Conservation (phyloP, 1,140 invertebrate species). For the Musca vetustissima region DNA sequence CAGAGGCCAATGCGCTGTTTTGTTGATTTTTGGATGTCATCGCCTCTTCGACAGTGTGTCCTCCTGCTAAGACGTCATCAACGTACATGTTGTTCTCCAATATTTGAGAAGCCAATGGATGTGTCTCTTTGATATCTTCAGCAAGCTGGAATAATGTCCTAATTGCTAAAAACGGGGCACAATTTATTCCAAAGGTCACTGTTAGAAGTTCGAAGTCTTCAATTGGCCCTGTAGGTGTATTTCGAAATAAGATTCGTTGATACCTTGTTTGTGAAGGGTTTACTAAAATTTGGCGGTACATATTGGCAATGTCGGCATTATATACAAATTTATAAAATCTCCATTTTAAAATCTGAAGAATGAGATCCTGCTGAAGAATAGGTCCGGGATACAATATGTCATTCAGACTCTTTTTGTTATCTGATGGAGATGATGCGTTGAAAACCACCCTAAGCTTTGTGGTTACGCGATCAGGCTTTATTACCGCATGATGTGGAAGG, state of each 20-base stretch:
- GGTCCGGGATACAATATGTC: slow-evolving; percentile 28
- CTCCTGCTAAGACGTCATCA: too few species aligned
- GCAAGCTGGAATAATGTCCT: too few species aligned
- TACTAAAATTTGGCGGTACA: too few species aligned
- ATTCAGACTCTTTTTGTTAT: slow-evolving; percentile 32
- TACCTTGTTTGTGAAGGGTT: too few species aligned
- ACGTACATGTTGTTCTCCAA: too few species aligned
- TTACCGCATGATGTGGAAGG: slow-evolving; percentile 44
- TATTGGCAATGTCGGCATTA: background rate
- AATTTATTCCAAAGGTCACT: background rate
- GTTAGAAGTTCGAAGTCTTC: slow-evolving; percentile 4
- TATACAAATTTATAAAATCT: slow-evolving; percentile 33
- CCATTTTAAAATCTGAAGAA: slow-evolving; percentile 4
- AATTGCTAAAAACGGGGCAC: background rate
- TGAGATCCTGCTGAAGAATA: slow-evolving; percentile 21
- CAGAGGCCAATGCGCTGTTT: too few species aligned
- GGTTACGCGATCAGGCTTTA: slow-evolving; percentile 28
- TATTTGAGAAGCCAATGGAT: too few species aligned
- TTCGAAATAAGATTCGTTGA: slow-evolving; percentile 42
- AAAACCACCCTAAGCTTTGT: slow-evolving; percentile 36
- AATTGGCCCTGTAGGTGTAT: background rate
- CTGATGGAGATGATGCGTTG: slow-evolving; percentile 30
- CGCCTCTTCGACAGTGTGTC: too few species aligned
- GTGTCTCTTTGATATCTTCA: too few species aligned
- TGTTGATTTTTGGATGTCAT: too few species aligned